Evolutionary conservation across 1,140 invertebrate genomes (phyloP).

Genomic region (Mizuhopecten yessoensis): DNA sequence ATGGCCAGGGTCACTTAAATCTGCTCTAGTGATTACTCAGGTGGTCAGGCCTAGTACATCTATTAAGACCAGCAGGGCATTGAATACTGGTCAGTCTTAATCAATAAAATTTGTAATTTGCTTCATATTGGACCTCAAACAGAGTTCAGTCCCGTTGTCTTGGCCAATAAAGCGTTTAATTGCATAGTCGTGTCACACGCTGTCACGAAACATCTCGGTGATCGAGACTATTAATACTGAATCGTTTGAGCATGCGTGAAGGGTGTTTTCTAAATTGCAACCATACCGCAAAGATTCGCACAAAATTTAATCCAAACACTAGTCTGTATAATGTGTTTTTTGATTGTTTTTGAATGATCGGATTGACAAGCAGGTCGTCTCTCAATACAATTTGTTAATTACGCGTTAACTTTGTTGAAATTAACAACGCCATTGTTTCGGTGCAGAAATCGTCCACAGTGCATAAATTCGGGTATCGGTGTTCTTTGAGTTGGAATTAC

Average conservation of each 20-base stretch:
- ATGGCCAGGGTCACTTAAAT: not conserved
- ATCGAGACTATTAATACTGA: not conserved
- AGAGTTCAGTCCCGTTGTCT: not conserved
- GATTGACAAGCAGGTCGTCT: not conserved
- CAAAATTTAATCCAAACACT: not conserved
- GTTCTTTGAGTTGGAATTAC: not conserved
- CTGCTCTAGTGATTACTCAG: not conserved
- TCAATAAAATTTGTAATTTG: not conserved
- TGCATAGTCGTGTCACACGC: not conserved
- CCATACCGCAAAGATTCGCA: not conserved
- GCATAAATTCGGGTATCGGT: not conserved
- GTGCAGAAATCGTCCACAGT: not conserved
- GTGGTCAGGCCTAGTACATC: not conserved
- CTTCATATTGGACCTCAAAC: not conserved
- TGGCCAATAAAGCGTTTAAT: slow-evolving; percentile 15
- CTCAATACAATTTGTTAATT: not conserved
- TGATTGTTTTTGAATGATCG: not conserved
- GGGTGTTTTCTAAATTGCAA: not conserved
- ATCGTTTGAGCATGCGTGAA: not conserved
- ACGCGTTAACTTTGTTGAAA: not conserved
- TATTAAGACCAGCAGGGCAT: not conserved
- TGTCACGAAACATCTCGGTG: not conserved
- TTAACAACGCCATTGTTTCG: not conserved
- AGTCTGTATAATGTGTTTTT: not conserved
- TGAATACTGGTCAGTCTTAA: not conserved